phyloP scores from a whole-genome alignment of 2,113 vertebrate genomes.

The Upupa epops region DNA sequence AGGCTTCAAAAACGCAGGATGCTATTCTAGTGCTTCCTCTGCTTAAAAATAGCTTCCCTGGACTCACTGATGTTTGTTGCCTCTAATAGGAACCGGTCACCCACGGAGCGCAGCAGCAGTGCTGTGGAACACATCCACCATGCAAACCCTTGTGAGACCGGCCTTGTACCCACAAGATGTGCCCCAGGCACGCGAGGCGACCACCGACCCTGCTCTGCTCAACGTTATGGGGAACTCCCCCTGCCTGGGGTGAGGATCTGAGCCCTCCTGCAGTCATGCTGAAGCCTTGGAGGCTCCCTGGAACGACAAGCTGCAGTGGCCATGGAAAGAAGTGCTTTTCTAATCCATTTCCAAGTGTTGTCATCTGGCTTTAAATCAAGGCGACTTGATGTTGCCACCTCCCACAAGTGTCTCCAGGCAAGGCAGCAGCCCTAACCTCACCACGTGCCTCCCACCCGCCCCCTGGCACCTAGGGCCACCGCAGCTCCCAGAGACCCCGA shows the following conservation, averaged over 20 bases:
- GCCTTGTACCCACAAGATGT: not conserved
- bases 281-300: not conserved
- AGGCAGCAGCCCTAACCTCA: slow-evolving; percentile 15
- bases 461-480: not conserved
- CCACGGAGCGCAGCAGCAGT: slow-evolving; percentile 34
- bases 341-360: slow-evolving; percentile 57
- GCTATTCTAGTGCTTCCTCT: slow-evolving; percentile 72
- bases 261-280: not conserved
- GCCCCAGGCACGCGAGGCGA: not conserved
- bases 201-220: not conserved
- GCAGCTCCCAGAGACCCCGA: not conserved
- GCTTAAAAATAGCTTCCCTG: slow-evolving; percentile 71
- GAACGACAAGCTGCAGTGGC: not conserved
- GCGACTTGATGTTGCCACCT: slow-evolving; percentile 26
- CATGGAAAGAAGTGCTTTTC: slow-evolving; percentile 51
- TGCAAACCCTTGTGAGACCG: not conserved
- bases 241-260: not conserved
- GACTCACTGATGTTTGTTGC: slow-evolving; percentile 56
- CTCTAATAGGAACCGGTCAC: slow-evolving; percentile 68
- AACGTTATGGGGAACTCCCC: not conserved
- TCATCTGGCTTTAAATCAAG: slow-evolving; percentile 66
- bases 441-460: not conserved
- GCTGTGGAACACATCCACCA: slow-evolving; percentile 28
- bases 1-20: slow-evolving; percentile 68
- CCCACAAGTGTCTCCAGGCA: slow-evolving; percentile 44